Percentiles rank a stretch among this genome's conserved stretches.
These are phyloP conservation scores for Neoarius graeffei DNA, from an alignment of 2,113 vertebrate genomes.

Conservation along the genomic window DNA sequence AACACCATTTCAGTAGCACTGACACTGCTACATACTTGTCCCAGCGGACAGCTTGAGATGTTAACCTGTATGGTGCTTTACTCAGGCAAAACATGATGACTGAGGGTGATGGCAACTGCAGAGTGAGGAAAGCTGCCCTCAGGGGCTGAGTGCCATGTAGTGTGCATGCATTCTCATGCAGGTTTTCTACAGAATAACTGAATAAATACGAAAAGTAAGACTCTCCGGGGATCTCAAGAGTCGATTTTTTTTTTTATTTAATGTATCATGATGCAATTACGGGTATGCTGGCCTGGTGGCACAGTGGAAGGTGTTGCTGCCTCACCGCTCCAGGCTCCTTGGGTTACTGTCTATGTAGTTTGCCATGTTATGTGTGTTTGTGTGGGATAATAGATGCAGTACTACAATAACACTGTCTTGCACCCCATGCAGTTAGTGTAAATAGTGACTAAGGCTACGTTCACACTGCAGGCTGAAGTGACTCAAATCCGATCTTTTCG, in stretches of 20 bases:
- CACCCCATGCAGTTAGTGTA: background rate
- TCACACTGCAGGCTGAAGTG: no score
- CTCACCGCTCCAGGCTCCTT: background rate
- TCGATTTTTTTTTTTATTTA: background rate
- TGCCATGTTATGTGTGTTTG: background rate
- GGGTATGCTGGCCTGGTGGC: background rate
- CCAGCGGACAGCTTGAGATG: conserved; percentile 17
- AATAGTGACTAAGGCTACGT: background rate
- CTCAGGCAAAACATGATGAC: conserved; percentile 10
- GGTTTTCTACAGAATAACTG: background rate
- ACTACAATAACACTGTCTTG: background rate
- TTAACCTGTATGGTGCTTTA: conserved; percentile 17
- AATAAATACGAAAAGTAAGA: background rate
- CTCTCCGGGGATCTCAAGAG: background rate
- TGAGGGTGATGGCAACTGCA: background rate
- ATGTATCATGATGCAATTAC: conserved; percentile 2
- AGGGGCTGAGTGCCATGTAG: background rate
- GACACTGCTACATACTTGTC: conserved; percentile 14
- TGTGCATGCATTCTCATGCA: background rate
- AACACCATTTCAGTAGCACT: conserved; percentile 22
- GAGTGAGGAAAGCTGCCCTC: background rate
- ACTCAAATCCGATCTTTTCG: no score
- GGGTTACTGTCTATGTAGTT: background rate
- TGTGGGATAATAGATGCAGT: background rate
- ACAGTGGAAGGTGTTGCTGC: background rate